Percentiles rank a stretch among this genome's conserved stretches.
Conservation (phyloP, 2,888 invertebrate genomes). For the Muschampia plurimacula region DNA sequence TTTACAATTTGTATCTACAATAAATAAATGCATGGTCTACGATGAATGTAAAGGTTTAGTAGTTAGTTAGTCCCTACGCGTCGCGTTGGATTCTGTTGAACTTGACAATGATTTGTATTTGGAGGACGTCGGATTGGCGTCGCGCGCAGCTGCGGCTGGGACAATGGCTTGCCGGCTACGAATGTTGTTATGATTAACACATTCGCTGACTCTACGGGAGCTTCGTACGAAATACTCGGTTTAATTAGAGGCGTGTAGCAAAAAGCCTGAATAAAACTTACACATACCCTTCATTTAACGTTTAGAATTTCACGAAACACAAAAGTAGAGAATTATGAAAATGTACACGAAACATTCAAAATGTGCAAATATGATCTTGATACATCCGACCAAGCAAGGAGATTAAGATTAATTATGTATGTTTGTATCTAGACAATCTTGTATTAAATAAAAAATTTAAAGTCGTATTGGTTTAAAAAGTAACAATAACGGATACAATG, state of each 20-base stretch:
- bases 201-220: conserved; percentile 46
- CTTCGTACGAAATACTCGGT: conserved; percentile 42
- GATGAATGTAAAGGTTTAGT: conserved; percentile 12
- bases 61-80: conserved; percentile 57
- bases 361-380: no score
- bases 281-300: conserved; percentile 13
- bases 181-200: conserved; percentile 64
- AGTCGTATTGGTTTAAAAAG: background rate
- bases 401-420: background rate
- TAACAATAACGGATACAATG: background rate
- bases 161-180: conserved; percentile 63
- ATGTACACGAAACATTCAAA: no score
- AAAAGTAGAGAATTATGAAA: background rate
- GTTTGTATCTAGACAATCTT: background rate
- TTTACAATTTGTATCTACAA: no score
- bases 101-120: conserved; percentile 75
- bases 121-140: conserved; percentile 58
- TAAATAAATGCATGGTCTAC: conserved; percentile 14
- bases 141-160: conserved; percentile 63
- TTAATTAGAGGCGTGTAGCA: conserved; percentile 42
- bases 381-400: background rate
- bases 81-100: conserved; percentile 59
- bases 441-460: background rate
- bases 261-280: conserved; percentile 10
- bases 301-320: conserved; percentile 1